Base-by-base conservation (phyloP, 1,140 invertebrate species). In the Drosophila cardini region DNA sequence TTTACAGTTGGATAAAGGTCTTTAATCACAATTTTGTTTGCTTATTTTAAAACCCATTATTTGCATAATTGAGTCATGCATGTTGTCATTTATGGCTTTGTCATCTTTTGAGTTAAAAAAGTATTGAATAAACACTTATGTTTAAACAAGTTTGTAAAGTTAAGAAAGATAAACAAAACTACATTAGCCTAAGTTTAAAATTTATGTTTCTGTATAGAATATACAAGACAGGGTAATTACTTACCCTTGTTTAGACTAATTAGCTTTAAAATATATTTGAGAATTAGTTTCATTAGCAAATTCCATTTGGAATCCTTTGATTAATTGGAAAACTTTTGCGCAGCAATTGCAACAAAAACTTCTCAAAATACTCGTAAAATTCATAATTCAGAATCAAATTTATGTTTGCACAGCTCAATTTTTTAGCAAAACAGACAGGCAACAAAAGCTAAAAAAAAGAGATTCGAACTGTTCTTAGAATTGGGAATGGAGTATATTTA, bases 341-440 rank as follows among this genome's bases (percentile, higher is more conserved):
- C 48, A 52, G 48, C 48, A 32, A 13, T 38, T 52, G 67, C 16
- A 18, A 26, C 68, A 63, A 67, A 42, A 76, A 79, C 64, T 13
- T 72, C 52, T 63, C 57, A 42, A 61, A 64, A 78, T 46, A 60
- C 34, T 52, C 48, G 26, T 52, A 55, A 48, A 80, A 76, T 71
- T 87, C 76, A 87, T 87, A 87, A 58, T 79, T 87, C 67, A 70
- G 60, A 72, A 60, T 56, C 42, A 48, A 48, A 62, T 69, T 61
- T 69, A 62, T 82, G 69, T 76, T 63, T 86, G 70, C 68, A 80
- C 76, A 83, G 71, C 63, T 68, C 48, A 68, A 61, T 73, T 73
- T 73, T 69, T 68, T 38, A 5, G 40, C 4, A 50, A 26, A 50
- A 26, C 7, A 32, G 18, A 11, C 69, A 62, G 42, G 57, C 21